Conservation (phyloP, 2,888 invertebrate genomes). For the Acanthosepion esculentum region DNA sequence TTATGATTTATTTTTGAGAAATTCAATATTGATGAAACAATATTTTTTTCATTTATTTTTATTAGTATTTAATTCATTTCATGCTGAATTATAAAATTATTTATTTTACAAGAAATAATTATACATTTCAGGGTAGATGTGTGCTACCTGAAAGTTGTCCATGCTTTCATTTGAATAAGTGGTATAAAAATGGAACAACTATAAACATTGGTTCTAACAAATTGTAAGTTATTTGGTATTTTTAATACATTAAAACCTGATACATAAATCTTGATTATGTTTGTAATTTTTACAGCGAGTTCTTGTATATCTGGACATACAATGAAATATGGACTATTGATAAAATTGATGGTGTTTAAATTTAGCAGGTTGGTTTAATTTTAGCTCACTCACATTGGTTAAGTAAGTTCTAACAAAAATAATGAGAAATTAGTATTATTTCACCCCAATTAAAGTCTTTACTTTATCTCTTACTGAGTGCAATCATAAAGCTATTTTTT, state of each 20-base stretch:
- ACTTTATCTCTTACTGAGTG: neutral
- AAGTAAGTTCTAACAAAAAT: neutral
- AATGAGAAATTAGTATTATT: neutral
- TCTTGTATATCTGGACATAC: neutral
- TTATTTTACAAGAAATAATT: neutral
- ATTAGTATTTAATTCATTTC: neutral
- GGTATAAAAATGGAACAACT: neutral
- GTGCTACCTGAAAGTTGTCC: neutral
- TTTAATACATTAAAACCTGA: neutral
- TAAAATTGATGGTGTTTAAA: neutral
- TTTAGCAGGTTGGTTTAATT: neutral
- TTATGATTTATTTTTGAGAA: neutral
- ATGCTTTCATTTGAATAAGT: neutral
- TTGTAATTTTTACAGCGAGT: neutral
- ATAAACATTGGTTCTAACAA: neutral
- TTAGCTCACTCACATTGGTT: neutral
- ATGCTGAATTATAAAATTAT: neutral
- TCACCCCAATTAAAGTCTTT: neutral
- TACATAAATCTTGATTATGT: neutral
- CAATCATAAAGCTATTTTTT: neutral
- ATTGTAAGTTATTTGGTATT: neutral
- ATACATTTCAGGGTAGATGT: neutral
- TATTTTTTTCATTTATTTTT: neutral
- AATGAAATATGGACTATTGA: neutral
- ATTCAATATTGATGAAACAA: neutral